These are phyloP conservation scores for Erebia epiphron DNA, from an alignment of 2,888 invertebrate species.

Conservation along the genomic window DNA sequence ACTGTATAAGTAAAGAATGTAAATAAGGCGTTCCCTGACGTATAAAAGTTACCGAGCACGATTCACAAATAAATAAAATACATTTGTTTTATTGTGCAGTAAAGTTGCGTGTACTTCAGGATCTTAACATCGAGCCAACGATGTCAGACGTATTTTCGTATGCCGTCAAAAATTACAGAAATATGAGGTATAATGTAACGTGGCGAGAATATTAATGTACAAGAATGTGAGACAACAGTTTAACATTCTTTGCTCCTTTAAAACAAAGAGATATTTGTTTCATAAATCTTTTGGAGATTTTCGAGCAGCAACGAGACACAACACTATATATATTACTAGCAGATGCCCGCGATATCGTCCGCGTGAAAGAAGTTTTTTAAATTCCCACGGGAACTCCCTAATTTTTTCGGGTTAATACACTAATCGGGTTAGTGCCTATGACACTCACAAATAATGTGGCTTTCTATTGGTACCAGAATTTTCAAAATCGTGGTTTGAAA, in stretches of 20 bases:
- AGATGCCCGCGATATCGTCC: no score
- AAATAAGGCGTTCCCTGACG: constrained; percentile 16
- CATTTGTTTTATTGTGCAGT: constrained; percentile 29
- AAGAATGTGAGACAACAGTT: background rate
- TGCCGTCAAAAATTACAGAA: constrained; percentile 13
- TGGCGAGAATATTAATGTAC: constrained; percentile 7
- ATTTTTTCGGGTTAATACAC: no score
- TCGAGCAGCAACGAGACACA: background rate
- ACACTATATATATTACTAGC: no score
- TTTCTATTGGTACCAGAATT: no score
- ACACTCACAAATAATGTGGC: no score
- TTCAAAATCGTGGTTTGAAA: no score
- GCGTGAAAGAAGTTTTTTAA: no score
- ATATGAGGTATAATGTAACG: constrained; percentile 7
- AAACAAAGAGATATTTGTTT: background rate
- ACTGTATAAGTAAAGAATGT: constrained; percentile 12
- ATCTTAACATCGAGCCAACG: constrained; percentile 53
- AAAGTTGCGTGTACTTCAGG: constrained; percentile 46
- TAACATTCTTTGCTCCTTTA: background rate
- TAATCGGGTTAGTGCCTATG: no score
- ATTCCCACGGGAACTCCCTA: no score
- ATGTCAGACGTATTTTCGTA: constrained; percentile 40
- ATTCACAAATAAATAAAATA: constrained; percentile 32
- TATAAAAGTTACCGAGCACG: constrained; percentile 28
- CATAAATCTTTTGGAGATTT: background rate